Evolutionary conservation across 2,797 vertebrate genomes (phyloP), one percentile per base, ranked within the genome.

Genomic region (Falco concolor): DNA sequence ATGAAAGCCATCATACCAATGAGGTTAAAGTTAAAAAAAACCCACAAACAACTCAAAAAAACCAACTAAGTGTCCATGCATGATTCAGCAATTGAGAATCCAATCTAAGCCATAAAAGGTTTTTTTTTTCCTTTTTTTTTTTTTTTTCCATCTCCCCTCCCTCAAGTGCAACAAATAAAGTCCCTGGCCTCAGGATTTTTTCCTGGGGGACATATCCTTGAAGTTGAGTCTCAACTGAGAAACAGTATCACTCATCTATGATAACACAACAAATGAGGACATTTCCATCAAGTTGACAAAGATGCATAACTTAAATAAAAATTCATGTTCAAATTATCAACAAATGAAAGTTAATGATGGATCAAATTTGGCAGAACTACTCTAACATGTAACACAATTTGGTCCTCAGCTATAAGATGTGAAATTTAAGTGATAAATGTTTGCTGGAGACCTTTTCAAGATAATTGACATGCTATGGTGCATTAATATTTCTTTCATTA

Each of bases 401-500:
- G 40, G 91, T 87, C 73, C 17, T 53, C 9, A 12, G 90, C 88
- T 93, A 64, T 76, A 92, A 73, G 91, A 93, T 5, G 12, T 61
- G 77, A 81, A 68, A 91, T 94, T 36, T 79, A 74, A 36, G 84
- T 83, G 94, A 97, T 57, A 78, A 81, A 91, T 74, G 89, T 52
- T 67, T 86, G 24, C 47, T n/a, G 70, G 32, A 95, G 86, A 96
- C 91, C 84, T 94, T 94, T 89, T 95, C 78, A 91, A 75, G 75
- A 95, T 96, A 96, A 97, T 75, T 95, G 95, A 95, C 93, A 93
- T 87, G 96, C 84, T 91, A 96, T 4, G 15, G 91, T 87, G 94
- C 93, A 95, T 96, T 97, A 97, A 95, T 95, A 96, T 90, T 94
- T 96, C 88, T 93, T 91, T 89, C 94, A 96, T 97, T 96, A 96